Percentiles rank a stretch among this genome's conserved stretches.
These are phyloP conservation scores for Rhogogaster chlorosoma DNA, from an alignment of 2,888 invertebrate genomes.

Conservation along the genomic window DNA sequence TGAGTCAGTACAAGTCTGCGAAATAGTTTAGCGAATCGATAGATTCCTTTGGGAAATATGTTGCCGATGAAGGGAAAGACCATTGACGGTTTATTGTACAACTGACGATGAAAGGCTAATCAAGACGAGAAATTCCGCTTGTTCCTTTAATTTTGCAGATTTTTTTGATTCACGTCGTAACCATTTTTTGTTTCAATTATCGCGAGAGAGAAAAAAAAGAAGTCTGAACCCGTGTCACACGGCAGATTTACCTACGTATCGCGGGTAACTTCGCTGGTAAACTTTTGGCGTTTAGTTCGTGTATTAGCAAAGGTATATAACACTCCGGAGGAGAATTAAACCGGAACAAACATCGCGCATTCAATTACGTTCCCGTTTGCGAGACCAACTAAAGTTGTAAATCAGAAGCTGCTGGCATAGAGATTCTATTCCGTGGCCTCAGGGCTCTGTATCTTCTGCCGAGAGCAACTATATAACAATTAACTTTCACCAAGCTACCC, in stretches of 20 bases:
- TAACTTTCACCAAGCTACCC: not conserved
- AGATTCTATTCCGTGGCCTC: constrained; percentile 19
- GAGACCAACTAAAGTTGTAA: constrained; percentile 39
- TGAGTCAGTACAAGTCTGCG: not conserved
- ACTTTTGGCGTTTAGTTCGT: not conserved
- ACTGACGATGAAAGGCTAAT: not conserved
- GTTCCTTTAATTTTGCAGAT: not conserved
- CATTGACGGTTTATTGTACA: not conserved
- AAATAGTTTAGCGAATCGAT: not conserved
- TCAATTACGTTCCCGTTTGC: constrained; percentile 24
- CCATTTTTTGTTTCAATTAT: not conserved
- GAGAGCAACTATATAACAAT: constrained; percentile 16
- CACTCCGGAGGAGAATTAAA: constrained; percentile 4
- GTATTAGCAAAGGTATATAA: constrained; percentile 1
- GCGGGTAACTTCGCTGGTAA: not conserved
- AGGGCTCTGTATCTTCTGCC: not conserved
- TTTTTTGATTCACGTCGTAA: not conserved
- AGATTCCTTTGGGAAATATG: not conserved
- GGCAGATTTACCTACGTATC: not conserved
- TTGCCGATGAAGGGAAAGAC: not conserved
- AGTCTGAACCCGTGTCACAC: not conserved
- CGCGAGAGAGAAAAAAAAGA: not conserved
- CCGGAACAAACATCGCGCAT: constrained; percentile 38
- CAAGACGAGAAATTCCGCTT: not conserved
- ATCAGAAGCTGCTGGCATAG: constrained; percentile 8